Evolutionary conservation across 1,140 invertebrate species (phyloP), one percentile per base, ranked within the genome.

Genomic region (Ptiloglossa arizonensis): DNA sequence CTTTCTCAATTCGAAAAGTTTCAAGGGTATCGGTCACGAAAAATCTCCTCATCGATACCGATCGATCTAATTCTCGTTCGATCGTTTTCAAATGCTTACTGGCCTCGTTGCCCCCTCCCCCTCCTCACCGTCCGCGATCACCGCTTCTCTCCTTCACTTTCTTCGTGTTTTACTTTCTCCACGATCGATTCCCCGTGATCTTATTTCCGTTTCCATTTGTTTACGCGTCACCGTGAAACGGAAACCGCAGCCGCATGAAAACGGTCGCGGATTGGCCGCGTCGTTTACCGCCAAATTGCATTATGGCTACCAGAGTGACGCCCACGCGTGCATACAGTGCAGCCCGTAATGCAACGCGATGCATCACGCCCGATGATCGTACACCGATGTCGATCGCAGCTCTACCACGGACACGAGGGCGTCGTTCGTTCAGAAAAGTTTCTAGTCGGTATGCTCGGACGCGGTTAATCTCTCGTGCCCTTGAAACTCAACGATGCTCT

Each of bases 271-370:
- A 80, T 71, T 35, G 50, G 69, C 72, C 62, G 50, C 60, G 68
- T 67, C 72, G 48, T 78, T 77, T 82, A 78, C 76, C 48, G 52
- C 59, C 73, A 81, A 52, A 81, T 35, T 35, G 41, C 66, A 46
- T 57, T 15, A 79, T 29, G 56, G 41, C 41, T 62, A 27, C 24
- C 5, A 44, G n/a, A 19, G 24, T 9, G n/a, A n/a, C 67, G n/a
- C n/a, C n/a, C n/a, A n/a, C n/a, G n/a, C n/a, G n/a, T n/a, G n/a
- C n/a, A n/a, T n/a, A n/a, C n/a, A n/a, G n/a, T n/a, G n/a, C n/a
- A n/a, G n/a, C n/a, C n/a, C n/a, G n/a, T n/a, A n/a, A n/a, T n/a
- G 67, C 52, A 57, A 69, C 35, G 11, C 35, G 19, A n/a, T 1
- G 22, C 35, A 70, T 70, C 44, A 70, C 44, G 35, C 52, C 48